These are phyloP conservation scores for Chorisops tibialis DNA, from an alignment of 2,888 invertebrate species.

Conservation along the genomic window DNA sequence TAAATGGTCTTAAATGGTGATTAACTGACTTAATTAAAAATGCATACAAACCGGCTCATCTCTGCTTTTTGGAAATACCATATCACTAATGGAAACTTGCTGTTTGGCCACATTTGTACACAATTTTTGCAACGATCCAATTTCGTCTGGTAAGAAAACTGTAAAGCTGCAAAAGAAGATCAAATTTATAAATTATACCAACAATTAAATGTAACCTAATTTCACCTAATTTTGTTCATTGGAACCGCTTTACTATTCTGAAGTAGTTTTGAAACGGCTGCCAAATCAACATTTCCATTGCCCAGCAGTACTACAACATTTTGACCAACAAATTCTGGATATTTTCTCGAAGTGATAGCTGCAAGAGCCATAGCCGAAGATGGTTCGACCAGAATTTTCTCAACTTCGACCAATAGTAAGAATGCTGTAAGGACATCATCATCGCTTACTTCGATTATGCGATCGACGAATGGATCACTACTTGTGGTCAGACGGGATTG, in stretches of 20 bases:
- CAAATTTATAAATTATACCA: not conserved
- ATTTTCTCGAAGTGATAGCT: conserved; percentile 5
- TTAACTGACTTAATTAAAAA: too few species aligned
- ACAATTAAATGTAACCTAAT: not conserved
- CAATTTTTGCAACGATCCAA: not conserved
- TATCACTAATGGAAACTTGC: not conserved
- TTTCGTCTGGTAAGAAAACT: conserved; percentile 9
- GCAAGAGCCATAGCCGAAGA: conserved; percentile 12
- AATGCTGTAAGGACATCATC: conserved; percentile 11
- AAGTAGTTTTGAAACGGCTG: conserved; percentile 1
- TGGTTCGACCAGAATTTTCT: conserved; percentile 10
- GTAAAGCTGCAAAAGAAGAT: not conserved
- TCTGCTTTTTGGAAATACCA: not conserved
- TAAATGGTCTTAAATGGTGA: too few species aligned
- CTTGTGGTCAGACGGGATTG: not conserved
- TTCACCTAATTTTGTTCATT: not conserved
- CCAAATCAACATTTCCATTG: conserved; percentile 10
- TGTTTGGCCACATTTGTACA: not conserved
- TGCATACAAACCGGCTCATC: not conserved
- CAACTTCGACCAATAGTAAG: conserved; percentile 4
- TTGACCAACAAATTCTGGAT: conserved; percentile 9
- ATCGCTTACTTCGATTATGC: not conserved
- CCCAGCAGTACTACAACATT: conserved; percentile 4
- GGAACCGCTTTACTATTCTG: not conserved
- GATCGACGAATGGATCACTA: not conserved